Conservation (phyloP, 2,113 vertebrate genomes). For the Austrofundulus limnaeus region DNA sequence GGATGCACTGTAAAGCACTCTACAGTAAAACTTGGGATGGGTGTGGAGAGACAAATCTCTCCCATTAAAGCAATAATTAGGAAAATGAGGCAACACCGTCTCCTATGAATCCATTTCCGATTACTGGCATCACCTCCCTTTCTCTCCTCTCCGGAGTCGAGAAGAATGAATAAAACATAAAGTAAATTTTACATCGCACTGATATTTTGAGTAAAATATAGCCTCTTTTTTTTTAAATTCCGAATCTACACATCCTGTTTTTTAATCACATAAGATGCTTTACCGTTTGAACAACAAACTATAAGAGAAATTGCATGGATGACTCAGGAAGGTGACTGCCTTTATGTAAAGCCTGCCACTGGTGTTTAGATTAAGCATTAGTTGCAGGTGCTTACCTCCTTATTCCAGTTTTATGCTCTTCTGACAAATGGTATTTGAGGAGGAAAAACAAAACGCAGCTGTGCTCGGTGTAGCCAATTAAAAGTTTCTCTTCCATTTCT, state of each 20-base stretch:
- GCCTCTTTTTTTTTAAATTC: no score
- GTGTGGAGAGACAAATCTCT: constrained; percentile 55
- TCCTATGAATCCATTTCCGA: constrained; percentile 45
- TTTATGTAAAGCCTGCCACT: constrained; percentile 29
- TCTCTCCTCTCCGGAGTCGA: constrained; percentile 34
- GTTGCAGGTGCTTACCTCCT: constrained; percentile 55
- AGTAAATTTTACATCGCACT: constrained; percentile 32
- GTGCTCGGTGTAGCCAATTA: constrained; percentile 65
- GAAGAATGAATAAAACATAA: constrained; percentile 58
- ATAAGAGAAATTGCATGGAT: background rate
- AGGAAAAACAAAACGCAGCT: constrained; percentile 53
- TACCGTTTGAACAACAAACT: constrained; percentile 10
- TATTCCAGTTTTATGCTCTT: constrained; percentile 49
- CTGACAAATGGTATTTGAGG: constrained; percentile 62
- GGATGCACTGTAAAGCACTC: constrained; percentile 28
- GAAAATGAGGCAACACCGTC: constrained; percentile 48
- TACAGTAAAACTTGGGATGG: constrained; percentile 30
- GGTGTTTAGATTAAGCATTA: constrained; percentile 61
- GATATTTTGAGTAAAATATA: constrained; percentile 37
- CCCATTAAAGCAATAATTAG: constrained; percentile 61
- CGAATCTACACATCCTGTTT: constrained; percentile 11
- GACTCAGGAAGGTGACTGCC: constrained; percentile 31
- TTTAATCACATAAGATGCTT: constrained; percentile 19
- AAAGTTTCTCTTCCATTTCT: constrained; percentile 65
- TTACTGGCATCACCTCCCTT: constrained; percentile 37